Evolutionary conservation across 1,140 invertebrate genomes (phyloP), one percentile per base, ranked within the genome.

Genomic region (Aphaenogaster ashmeadi): DNA sequence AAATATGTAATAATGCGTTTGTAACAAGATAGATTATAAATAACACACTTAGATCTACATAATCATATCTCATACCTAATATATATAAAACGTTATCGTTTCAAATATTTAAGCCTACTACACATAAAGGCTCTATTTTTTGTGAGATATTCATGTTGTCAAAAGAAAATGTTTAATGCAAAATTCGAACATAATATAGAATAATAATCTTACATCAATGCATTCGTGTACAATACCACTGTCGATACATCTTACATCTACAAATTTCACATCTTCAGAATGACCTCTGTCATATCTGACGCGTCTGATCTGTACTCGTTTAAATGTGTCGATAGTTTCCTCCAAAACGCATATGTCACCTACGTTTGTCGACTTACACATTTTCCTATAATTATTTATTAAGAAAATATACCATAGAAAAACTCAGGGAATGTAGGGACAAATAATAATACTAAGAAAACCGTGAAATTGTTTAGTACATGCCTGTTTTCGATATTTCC

Each of bases 161-260:
- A 27, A 62, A 80, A 80, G 15, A 60, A 81, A 81, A 87, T 77
- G 52, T 36, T 64, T 85, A 72, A 41, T 50, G n/a, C 13, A 56
- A 0, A 15, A 52, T 60, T 64, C 27, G 18, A 71, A 38, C 50
- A 72, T 66, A 72, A 56, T 77, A 74, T 50, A 66, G 41, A 33
- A 56, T 54, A 71, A 21, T 67, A 21, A 72, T 85, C 88, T 89
- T 88, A 95, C 94, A 83, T 87, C 71, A 74, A 93, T 74, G 66
- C 56, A 64, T 36, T 67, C 44, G 0, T 89, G 44, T 74, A 94
- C 77, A 52, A 92, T 79, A 21, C 94, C 94, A 64, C 87, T 92
- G 67, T 95, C 95, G 15, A 95, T 91, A 69, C 87, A 94, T 72
- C 88, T 92, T 6, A 95, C 81, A 41, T 88, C 87, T 4, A 93